Percentiles rank a stretch among this genome's conserved stretches.
phyloP scores from a whole-genome alignment of 2,888 invertebrate species.

The Morpho achilles region DNA sequence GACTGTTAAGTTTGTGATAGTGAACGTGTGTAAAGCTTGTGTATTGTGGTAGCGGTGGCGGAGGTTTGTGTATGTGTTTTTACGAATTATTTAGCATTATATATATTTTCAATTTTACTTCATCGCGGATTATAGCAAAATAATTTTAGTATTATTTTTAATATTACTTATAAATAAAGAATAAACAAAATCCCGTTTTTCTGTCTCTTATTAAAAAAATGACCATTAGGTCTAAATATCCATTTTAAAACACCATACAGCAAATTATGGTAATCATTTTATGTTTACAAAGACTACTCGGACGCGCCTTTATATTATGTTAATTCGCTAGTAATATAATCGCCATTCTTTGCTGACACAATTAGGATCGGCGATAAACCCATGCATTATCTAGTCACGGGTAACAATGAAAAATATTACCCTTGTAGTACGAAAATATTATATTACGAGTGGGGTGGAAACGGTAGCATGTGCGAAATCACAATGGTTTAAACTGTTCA shows the following conservation, averaged over 20 bases:
- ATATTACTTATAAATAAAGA: no score
- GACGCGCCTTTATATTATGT: conserved; percentile 58
- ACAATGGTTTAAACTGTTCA: conserved; percentile 58
- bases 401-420: conserved; percentile 66
- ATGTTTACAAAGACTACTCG: conserved; percentile 50
- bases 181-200: no score
- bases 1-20: no score
- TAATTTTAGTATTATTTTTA: no score
- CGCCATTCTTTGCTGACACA: conserved; percentile 63
- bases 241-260: conserved; percentile 1
- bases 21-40: no score
- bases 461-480: conserved; percentile 69
- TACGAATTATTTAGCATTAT: no score
- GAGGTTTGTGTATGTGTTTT: no score
- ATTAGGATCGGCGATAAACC: conserved; percentile 71
- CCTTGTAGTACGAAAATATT: conserved; percentile 66
- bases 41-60: no score
- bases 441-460: conserved; percentile 71
- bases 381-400: conserved; percentile 75
- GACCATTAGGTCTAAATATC: conserved; percentile 5
- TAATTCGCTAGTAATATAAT: conserved; percentile 70
- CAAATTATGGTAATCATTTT: conserved; percentile 65
- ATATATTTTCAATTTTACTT: no score
- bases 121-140: no score
- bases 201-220: neutral